Percentiles rank a stretch among this genome's conserved stretches.
phyloP scores from a whole-genome alignment of 2,113 vertebrate genomes.

The Sapajus apella region DNA sequence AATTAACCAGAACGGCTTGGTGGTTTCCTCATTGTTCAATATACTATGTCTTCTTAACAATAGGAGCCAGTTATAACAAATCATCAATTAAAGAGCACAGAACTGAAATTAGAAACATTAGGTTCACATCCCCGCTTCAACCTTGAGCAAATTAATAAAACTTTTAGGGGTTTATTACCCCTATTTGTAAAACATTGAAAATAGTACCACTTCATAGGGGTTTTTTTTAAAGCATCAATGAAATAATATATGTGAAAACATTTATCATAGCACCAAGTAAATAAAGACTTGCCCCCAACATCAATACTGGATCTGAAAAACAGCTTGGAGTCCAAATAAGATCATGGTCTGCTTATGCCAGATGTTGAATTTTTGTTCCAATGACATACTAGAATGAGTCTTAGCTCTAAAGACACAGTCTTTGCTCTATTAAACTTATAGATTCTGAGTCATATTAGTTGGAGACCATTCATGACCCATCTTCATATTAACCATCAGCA shows the following conservation, averaged over 20 bases:
- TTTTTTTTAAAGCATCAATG: not conserved
- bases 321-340: not conserved
- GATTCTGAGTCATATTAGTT: not conserved
- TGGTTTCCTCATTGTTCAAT: not conserved
- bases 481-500: not conserved
- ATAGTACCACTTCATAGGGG: not conserved
- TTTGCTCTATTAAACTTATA: not conserved
- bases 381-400: not conserved
- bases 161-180: not conserved
- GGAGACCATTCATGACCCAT: not conserved
- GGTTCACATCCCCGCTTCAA: not conserved
- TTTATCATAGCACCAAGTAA: not conserved
- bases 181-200: constrained; percentile 1
- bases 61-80: not conserved
- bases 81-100: not conserved
- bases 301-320: not conserved
- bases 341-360: not conserved
- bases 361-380: not conserved
- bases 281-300: not conserved
- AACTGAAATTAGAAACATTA: not conserved
- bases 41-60: not conserved
- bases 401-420: not conserved
- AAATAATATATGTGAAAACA: constrained; percentile 13
- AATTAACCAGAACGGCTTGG: not conserved
- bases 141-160: not conserved